Base-by-base conservation (phyloP, 2,888 invertebrate species). In the Leptinotarsa haldemani region DNA sequence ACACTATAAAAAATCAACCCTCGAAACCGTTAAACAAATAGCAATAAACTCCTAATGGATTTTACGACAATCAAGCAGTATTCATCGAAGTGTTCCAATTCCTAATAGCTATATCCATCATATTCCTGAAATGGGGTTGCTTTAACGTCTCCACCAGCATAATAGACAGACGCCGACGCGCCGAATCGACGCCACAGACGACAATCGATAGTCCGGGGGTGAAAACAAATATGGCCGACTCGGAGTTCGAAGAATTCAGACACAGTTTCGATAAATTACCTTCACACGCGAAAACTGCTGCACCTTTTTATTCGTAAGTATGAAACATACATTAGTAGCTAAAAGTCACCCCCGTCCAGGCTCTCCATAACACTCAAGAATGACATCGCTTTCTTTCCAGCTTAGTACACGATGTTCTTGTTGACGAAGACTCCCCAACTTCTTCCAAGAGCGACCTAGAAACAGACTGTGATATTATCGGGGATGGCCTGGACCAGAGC, bases 221-320 rank as follows among this genome's bases (percentile, higher is more conserved):
- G 78, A 84, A 84, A 85, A 88, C 86, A 90, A 90, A 90, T 89
- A 97, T 97, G 96, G 96, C 96, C 85, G 97, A 97, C 90, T 94
- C 93, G 88, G 96, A 97, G 89, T 97, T 95, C 89, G 96, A 97
- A 89, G 95, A 97, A 91, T 96, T 97, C 90, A 93, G 94, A 84
- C 93, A 94, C 84, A 93, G 93, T 87, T 96, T 95, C 88, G 95
- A 95, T 84, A 92, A 93, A 88, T 89, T 94, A 87, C 93, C 94
- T 75, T 94, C 94, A 86, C 93, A 93, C 84, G 92, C 93, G 80
- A 94, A 93, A 86, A 93, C 93, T 68, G 92, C 95, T 70, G 91
- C 94, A 82, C 94, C 94, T 74, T 95, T 94, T 89, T 97, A 96
- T 88, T 95, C 95, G 96, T 96, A 91, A 96, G 96, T 93, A 71